Conservation (phyloP, 2,888 invertebrate species). For the Tenthredo distinguenda region DNA sequence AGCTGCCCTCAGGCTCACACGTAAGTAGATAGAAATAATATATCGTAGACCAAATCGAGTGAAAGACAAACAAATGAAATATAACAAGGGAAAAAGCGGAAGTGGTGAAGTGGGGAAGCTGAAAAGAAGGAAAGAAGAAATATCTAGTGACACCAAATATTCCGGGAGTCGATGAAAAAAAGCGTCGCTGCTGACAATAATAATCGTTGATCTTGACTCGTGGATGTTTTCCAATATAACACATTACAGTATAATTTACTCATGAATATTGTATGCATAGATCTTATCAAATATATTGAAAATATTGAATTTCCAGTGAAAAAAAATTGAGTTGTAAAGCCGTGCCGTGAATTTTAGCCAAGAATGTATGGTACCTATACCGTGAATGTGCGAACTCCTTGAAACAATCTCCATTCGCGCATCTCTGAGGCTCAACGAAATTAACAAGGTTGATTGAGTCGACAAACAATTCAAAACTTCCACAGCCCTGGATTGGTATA, state of each 20-base stretch:
- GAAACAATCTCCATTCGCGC: background rate
- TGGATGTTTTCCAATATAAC: background rate
- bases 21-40: background rate
- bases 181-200: background rate
- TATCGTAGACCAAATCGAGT: background rate
- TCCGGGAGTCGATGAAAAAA: background rate
- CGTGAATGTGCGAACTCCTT: background rate
- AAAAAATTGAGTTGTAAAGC: background rate
- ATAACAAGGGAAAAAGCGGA: background rate
- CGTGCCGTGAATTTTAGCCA: background rate
- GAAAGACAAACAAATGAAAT: background rate
- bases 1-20: background rate
- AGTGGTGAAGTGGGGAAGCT: too few relatives aligned
- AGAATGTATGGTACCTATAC: background rate
- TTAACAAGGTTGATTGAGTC: slow-evolving; percentile 37
- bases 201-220: background rate
- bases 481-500: background rate
- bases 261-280: background rate
- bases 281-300: background rate
- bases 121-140: background rate
- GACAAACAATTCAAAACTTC: slow-evolving; percentile 35
- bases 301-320: background rate
- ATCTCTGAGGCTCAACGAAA: slow-evolving; percentile 7
- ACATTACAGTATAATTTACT: background rate
- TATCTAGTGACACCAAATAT: background rate